These are phyloP conservation scores for Umimayanthus kanabou DNA, from an alignment of 92 coral and sea anemone genomes.

Conservation along the genomic window DNA sequence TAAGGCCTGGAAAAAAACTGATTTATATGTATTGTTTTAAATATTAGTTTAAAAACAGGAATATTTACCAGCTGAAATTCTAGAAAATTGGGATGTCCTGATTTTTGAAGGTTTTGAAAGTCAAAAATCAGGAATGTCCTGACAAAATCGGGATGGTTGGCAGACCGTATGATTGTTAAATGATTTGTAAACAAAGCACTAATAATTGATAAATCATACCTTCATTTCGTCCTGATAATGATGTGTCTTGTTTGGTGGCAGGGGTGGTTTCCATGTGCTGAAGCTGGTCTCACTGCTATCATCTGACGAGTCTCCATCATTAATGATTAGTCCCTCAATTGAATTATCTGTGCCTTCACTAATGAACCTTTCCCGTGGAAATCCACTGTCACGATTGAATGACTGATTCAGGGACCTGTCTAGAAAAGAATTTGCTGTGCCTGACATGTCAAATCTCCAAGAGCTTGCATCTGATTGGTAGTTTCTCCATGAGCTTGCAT, in stretches of 20 bases:
- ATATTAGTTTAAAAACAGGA: too few species aligned
- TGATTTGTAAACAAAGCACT: too few species aligned
- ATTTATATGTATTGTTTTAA: too few species aligned
- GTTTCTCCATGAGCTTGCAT: slow-evolving; percentile 72
- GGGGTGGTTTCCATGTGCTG: slow-evolving; percentile 91
- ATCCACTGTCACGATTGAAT: slow-evolving; percentile 56
- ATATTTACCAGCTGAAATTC: too few species aligned
- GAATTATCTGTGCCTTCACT: slow-evolving; percentile 49
- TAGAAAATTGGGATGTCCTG: too few species aligned
- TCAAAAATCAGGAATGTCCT: too few species aligned
- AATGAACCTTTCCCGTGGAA: slow-evolving; percentile 28
- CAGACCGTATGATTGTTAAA: too few species aligned
- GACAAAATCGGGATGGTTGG: too few species aligned
- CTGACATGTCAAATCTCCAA: slow-evolving; percentile 92
- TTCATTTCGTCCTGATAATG: slow-evolving; percentile 97
- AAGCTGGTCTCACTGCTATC: slow-evolving; percentile 88
- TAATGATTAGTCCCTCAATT: slow-evolving; percentile 45
- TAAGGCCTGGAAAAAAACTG: too few species aligned
- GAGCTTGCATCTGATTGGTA: slow-evolving; percentile 92
- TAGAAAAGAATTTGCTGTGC: slow-evolving; percentile 66
- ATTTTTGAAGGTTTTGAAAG: too few species aligned
- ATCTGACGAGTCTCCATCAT: slow-evolving; percentile 81
- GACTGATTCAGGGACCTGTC: slow-evolving; percentile 66
- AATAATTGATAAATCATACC: slow-evolving; percentile 51
- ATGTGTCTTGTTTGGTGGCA: slow-evolving; percentile 70